phyloP scores from a whole-genome alignment of 2,797 vertebrate species.

The Novumbra hubbsi region DNA sequence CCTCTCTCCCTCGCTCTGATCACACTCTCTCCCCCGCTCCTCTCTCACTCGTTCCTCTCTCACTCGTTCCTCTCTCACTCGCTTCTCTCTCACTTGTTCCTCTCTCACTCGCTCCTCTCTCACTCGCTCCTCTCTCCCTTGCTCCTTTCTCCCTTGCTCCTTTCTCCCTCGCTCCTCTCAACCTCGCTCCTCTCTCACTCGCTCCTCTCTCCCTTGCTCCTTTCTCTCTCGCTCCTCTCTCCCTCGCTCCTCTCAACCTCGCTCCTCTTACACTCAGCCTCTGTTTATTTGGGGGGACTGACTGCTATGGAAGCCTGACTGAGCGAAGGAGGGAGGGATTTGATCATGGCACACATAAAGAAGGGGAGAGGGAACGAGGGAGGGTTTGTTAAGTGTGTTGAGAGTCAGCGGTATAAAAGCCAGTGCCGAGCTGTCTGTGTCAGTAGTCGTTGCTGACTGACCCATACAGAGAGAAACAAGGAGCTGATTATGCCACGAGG shows the following conservation, averaged over 20 bases:
- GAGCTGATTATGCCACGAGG: neutral
- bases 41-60: neutral
- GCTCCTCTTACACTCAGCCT: slow-evolving; percentile 22
- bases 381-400: slow-evolving; percentile 32
- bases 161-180: neutral
- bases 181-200: slow-evolving; percentile 9
- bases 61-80: no score
- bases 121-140: neutral
- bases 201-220: slow-evolving; percentile 1
- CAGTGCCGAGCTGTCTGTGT: slow-evolving; percentile 44
- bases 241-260: neutral
- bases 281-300: slow-evolving; percentile 70
- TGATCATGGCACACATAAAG: slow-evolving; percentile 11
- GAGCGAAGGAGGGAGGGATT: slow-evolving; percentile 53
- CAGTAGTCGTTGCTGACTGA: slow-evolving; percentile 50
- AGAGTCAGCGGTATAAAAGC: slow-evolving; percentile 67
- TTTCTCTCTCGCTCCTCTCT: neutral
- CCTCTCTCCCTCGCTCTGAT: neutral
- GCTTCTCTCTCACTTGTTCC: no score
- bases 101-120: neutral
- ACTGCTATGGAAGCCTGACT: slow-evolving; percentile 60
- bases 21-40: neutral
- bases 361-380: slow-evolving; percentile 11
- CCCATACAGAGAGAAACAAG: slow-evolving; percentile 16
- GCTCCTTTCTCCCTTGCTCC: neutral